Conservation (phyloP, 2,888 invertebrate genomes). For the Aquatica leii region DNA sequence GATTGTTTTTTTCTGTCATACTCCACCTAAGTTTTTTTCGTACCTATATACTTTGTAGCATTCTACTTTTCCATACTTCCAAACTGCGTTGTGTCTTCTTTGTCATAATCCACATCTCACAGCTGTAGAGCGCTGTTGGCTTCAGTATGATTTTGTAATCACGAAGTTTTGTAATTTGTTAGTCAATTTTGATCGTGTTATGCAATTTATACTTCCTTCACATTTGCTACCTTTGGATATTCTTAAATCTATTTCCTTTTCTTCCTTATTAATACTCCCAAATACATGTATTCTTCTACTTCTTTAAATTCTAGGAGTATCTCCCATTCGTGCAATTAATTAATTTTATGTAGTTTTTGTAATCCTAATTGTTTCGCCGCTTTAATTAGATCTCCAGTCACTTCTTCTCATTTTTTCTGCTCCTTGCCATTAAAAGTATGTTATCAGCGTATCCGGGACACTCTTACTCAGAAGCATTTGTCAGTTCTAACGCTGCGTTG, state of each 20-base stretch:
- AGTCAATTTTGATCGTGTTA: background rate
- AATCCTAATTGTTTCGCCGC: too few species aligned
- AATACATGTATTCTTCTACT: too few species aligned
- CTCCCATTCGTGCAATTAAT: too few species aligned
- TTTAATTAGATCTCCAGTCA: too few species aligned
- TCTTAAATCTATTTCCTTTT: background rate
- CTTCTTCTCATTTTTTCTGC: too few species aligned
- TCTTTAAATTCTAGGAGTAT: too few species aligned
- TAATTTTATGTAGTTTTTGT: too few species aligned
- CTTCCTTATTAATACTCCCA: background rate
- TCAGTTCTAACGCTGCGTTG: too few species aligned
- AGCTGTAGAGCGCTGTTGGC: background rate
- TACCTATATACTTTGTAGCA: background rate
- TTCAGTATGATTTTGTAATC: background rate
- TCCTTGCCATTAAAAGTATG: too few species aligned
- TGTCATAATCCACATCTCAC: background rate
- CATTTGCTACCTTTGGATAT: background rate
- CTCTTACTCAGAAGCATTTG: too few species aligned
- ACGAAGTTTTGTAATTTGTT: background rate
- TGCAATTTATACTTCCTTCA: background rate
- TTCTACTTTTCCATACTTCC: background rate
- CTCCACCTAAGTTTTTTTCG: background rate
- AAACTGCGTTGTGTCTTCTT: background rate
- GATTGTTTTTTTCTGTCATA: background rate
- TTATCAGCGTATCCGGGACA: too few species aligned